Evolutionary conservation across 2,797 vertebrate genomes (phyloP), one percentile per base, ranked within the genome.

Genomic region (Sebastes elongatus): DNA sequence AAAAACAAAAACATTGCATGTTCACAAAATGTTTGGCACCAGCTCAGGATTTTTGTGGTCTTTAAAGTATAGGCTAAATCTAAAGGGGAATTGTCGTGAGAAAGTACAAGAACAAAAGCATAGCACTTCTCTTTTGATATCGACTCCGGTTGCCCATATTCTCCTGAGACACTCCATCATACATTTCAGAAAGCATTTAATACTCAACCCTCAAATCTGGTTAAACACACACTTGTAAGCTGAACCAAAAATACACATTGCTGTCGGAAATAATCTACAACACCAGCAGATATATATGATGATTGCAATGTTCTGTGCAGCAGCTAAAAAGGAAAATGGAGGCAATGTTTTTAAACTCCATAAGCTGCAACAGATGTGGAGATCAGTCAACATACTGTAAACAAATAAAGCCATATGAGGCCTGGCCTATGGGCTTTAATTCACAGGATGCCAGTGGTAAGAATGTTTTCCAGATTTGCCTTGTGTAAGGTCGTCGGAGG

Each of bases 361-460:
- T 86, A 83, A 90, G 42, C 78, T 59, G 42, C 80, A 88, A 86
- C 85, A 92, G 82, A 92, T 92, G 91, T 92, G 82, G 65, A 65
- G 69, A 60, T 76, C 78, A 85, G 83, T 85, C 64, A 80, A 87
- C 71, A 81, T 55, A 79, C 77, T 78, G 77, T 86, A 83, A 92
- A 92, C 93, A 92, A 88, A 89, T 86, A 84, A 80, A 89, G 81
- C 75, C 63, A 30, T 71, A 72, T 46, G 78, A 84, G 84, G 83
- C 59, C 11, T 20, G 18, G 66, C 57, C 68, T 59, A 73, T 72
- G 35, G 46, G 62, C 57, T 79, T 55, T 71, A 78, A 81, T 85
- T 86, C 80, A 78, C 25, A 64, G 76, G 59, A 80, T 64, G 59
- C 70, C 74, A 66, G 67, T 22, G 65, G 74, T 53, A 67, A 61